These are phyloP conservation scores for Rhyacophila brunnea DNA, from an alignment of 1,140 invertebrate species.

Conservation along the genomic window DNA sequence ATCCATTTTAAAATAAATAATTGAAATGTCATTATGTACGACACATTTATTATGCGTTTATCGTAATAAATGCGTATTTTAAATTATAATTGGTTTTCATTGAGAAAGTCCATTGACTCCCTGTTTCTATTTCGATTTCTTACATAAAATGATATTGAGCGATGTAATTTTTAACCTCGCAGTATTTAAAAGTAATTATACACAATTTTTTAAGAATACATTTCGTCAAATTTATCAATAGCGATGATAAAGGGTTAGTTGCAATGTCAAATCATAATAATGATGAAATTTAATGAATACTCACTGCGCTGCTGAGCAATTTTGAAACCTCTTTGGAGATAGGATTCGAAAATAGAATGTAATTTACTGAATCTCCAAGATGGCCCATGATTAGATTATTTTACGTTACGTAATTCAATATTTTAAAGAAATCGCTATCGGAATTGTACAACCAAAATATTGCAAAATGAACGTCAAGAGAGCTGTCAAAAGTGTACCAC, in stretches of 20 bases:
- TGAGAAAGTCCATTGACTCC: too few relatives aligned
- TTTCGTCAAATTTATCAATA: neutral
- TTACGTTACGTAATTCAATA: conserved; percentile 6
- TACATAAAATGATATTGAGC: neutral
- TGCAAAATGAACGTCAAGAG: too few relatives aligned
- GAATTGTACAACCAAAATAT: too few relatives aligned
- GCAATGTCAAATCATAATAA: neutral
- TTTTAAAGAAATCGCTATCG: too few relatives aligned
- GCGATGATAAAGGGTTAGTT: neutral
- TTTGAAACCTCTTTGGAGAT: conserved; percentile 19
- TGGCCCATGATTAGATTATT: conserved; percentile 14
- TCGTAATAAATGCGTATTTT: too few relatives aligned
- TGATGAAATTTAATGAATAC: neutral
- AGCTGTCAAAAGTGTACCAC: too few relatives aligned
- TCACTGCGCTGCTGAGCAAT: conserved; percentile 26
- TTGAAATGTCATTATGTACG: too few relatives aligned
- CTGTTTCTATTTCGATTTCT: neutral
- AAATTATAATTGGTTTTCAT: too few relatives aligned
- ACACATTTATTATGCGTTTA: too few relatives aligned
- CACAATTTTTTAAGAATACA: neutral
- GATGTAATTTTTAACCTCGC: neutral
- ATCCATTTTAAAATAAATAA: too few relatives aligned
- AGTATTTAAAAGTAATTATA: neutral
- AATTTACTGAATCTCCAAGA: conserved; percentile 30
- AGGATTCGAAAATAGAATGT: conserved; percentile 30